A percentile compares a stretch with the other conserved stretches of the same genome.
phyloP scores from a whole-genome alignment of 2,797 vertebrate species.

The Amazona ochrocephala region DNA sequence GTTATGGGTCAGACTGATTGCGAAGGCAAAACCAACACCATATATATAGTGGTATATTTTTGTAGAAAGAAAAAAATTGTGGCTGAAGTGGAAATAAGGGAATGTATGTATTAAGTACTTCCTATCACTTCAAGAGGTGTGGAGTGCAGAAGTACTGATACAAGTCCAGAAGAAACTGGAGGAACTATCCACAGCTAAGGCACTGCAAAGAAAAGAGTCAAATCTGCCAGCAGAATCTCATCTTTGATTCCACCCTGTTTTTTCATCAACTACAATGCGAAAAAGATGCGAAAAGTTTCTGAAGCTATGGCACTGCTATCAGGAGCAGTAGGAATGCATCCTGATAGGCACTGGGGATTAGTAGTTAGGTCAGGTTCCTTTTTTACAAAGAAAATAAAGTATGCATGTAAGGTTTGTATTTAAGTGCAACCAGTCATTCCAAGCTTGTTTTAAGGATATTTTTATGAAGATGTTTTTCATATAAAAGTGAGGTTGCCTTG shows the following conservation, averaged over 20 bases:
- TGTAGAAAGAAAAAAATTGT: neutral
- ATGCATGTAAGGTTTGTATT: neutral
- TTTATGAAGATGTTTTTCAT: slow-evolving; percentile 30
- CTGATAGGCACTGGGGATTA: neutral
- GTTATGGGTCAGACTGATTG: neutral
- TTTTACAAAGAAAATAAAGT: neutral
- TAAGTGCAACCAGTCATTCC: neutral
- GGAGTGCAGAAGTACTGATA: neutral
- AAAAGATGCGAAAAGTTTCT: neutral
- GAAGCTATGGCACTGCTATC: neutral
- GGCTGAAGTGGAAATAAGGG: neutral
- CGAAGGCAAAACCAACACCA: neutral
- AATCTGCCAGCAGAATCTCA: neutral
- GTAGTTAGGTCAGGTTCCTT: neutral
- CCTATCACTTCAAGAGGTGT: neutral
- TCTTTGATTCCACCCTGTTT: neutral
- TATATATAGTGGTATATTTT: neutral
- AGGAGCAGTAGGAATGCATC: neutral
- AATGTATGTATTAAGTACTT: neutral
- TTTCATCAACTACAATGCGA: neutral
- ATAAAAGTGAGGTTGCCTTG: slow-evolving; percentile 59
- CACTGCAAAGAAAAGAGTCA: neutral
- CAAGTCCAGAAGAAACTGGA: neutral
- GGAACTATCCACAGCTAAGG: neutral
- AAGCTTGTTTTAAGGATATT: slow-evolving; percentile 52